These are phyloP conservation scores for Nomada goodeniana DNA, from an alignment of 2,888 invertebrate species.

Conservation along the genomic window DNA sequence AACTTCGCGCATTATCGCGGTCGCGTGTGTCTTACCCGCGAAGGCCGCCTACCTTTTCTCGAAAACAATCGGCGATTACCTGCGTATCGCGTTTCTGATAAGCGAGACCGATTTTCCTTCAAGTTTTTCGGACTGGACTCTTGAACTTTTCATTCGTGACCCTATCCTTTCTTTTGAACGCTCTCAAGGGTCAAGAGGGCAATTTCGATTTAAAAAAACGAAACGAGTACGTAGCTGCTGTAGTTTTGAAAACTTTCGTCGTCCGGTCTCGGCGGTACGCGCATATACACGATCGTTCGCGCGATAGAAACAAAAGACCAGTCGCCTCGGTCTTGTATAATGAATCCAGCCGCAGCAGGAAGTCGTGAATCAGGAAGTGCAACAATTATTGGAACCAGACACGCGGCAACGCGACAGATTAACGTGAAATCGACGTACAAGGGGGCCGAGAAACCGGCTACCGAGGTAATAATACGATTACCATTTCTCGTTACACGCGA, in stretches of 20 bases:
- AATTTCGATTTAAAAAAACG: neutral
- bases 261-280: neutral
- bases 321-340: conserved; percentile 19
- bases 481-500: conserved; percentile 41
- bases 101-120: neutral
- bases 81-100: neutral
- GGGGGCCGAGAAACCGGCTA: conserved; percentile 16
- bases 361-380: conserved; percentile 43
- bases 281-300: neutral
- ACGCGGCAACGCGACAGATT: conserved; percentile 36
- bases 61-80: conserved; percentile 7
- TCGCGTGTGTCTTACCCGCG: neutral
- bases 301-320: conserved; percentile 28
- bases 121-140: neutral
- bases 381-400: conserved; percentile 48
- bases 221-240: neutral
- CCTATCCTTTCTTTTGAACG: neutral
- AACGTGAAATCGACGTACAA: conserved; percentile 47
- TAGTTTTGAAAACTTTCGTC: neutral
- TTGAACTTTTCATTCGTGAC: neutral
- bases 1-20: conserved; percentile 51
- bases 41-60: neutral
- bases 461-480: conserved; percentile 49
- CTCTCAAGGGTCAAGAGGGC: no score
- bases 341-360: conserved; percentile 43